A percentile compares a stretch with the other conserved stretches of the same genome.
Evolutionary conservation across 1,140 invertebrate species (phyloP).

Genomic region (Patella vulgata): DNA sequence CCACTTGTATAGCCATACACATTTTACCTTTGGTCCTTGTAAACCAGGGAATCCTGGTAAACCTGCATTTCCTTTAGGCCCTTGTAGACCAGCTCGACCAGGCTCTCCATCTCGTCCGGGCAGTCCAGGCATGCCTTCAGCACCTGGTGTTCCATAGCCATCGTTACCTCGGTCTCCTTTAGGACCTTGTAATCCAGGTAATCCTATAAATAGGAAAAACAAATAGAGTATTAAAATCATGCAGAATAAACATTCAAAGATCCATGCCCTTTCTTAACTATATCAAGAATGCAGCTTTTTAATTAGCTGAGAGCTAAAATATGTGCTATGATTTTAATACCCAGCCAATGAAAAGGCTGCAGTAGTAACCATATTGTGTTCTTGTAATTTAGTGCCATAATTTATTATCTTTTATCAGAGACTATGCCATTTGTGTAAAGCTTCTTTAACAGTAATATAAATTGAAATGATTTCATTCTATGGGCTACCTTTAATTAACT

Average conservation of each 20-base stretch:
- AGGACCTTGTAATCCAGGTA: constrained; percentile 54
- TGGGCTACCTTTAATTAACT: too few species aligned
- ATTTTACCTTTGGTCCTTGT: constrained; percentile 55
- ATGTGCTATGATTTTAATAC: too few species aligned
- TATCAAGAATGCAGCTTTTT: too few species aligned
- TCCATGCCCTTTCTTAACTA: too few species aligned
- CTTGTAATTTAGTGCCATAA: too few species aligned
- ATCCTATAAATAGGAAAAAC: constrained; percentile 64
- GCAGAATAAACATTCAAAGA: not conserved
- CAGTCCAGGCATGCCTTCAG: constrained; percentile 31
- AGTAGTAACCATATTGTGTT: too few species aligned
- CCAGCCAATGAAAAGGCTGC: too few species aligned
- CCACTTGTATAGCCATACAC: too few species aligned
- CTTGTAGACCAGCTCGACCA: constrained; percentile 26
- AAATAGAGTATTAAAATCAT: constrained; percentile 9
- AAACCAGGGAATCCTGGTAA: constrained; percentile 48
- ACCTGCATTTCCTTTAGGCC: not conserved
- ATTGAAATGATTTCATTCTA: too few species aligned
- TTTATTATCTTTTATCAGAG: too few species aligned
- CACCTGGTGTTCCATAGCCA: constrained; percentile 32
- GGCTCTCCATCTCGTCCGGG: constrained; percentile 15
- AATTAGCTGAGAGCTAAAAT: constrained; percentile 53
- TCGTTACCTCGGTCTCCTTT: constrained; percentile 6
- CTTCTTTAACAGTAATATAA: too few species aligned
- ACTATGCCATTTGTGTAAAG: too few species aligned